Conservation (phyloP, 2,113 vertebrate genomes). For the Amia ocellicauda region DNA sequence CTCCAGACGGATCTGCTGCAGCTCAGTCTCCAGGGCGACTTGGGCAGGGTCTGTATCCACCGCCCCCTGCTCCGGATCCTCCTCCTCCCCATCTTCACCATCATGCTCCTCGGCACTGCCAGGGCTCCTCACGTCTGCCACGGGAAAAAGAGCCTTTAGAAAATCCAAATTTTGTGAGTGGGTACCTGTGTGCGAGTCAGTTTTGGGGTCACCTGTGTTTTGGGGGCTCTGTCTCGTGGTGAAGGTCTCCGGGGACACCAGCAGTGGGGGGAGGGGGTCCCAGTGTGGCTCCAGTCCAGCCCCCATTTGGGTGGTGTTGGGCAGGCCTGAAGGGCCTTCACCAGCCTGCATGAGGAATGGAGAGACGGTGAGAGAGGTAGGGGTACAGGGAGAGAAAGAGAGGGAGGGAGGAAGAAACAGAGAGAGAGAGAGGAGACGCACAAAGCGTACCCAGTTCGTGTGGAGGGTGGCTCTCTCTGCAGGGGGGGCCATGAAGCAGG, state of each 20-base stretch:
- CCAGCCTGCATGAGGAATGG: neutral
- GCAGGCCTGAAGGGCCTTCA: neutral
- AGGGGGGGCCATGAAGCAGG: constrained; percentile 51
- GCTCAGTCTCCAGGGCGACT: constrained; percentile 67
- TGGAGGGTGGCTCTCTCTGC: neutral
- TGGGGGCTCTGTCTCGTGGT: too few relatives aligned
- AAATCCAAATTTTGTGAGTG: too few relatives aligned
- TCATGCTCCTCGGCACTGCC: constrained; percentile 9
- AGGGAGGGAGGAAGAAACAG: too few relatives aligned
- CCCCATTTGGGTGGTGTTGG: neutral
- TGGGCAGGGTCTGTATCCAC: constrained; percentile 15
- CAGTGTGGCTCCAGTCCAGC: neutral
- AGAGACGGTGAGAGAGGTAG: neutral
- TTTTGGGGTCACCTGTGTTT: too few relatives aligned
- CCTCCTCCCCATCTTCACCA: constrained; percentile 20
- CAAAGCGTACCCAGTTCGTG: neutral
- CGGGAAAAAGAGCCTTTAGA: too few relatives aligned
- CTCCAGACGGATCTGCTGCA: constrained; percentile 69
- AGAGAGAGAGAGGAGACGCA: neutral
- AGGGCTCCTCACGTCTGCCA: too few relatives aligned
- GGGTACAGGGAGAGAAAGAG: too few relatives aligned
- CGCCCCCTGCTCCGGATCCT: constrained; percentile 9
- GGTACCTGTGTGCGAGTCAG: too few relatives aligned
- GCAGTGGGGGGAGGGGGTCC: neutral
- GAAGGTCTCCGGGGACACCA: neutral